Percentiles rank a stretch among this genome's conserved stretches.
These are phyloP conservation scores for Leucosticte australis DNA, from an alignment of 2,113 vertebrate genomes.

Conservation along the genomic window DNA sequence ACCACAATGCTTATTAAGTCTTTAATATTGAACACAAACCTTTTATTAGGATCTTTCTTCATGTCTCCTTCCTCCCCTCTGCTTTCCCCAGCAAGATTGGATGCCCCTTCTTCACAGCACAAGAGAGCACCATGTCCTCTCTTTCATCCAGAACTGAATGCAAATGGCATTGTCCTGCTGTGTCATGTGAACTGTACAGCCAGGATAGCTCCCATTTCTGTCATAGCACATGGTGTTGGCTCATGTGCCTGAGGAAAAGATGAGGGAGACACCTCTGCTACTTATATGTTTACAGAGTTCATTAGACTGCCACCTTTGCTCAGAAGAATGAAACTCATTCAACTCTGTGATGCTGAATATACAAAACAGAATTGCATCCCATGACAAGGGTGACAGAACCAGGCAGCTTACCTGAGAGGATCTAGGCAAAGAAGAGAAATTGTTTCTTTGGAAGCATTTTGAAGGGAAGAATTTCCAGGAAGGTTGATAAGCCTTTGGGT, in stretches of 20 bases:
- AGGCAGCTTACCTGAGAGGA: not conserved
- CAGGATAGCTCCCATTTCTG: not conserved
- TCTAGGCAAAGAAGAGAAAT: not conserved
- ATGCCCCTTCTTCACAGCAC: not conserved
- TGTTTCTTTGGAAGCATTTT: not conserved
- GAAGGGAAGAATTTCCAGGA: not conserved
- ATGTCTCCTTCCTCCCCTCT: not conserved
- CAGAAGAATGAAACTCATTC: not conserved
- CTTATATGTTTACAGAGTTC: not conserved
- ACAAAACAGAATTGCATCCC: not conserved
- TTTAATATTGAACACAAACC: rapidly evolving
- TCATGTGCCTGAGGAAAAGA: not conserved
- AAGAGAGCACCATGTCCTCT: not conserved
- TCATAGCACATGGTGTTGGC: not conserved
- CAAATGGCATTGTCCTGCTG: not conserved
- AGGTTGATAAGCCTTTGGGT: not conserved
- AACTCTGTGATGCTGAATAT: not conserved
- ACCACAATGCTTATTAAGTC: not conserved
- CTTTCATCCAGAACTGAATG: not conserved
- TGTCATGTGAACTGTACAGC: not conserved
- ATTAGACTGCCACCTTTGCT: not conserved
- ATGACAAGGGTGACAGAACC: not conserved
- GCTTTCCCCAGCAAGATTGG: not conserved
- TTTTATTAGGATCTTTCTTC: not conserved
- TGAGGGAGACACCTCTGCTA: not conserved